Conservation (phyloP, 2,797 vertebrate genomes). For the Rhadinocentrus ornatus region DNA sequence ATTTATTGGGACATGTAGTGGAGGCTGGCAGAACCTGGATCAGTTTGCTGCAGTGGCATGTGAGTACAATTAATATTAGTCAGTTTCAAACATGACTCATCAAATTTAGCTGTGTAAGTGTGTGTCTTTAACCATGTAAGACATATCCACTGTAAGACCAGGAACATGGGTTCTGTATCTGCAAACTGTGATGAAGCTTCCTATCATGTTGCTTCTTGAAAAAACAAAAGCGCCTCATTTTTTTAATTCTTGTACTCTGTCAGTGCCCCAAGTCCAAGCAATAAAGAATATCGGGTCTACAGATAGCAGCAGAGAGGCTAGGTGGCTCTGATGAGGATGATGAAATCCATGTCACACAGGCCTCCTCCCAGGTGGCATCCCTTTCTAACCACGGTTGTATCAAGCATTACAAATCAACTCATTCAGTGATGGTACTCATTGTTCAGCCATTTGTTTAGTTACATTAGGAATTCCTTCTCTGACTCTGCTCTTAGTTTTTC, state of each 20-base stretch:
- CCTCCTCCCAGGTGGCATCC: too few relatives aligned
- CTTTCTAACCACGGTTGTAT: too few relatives aligned
- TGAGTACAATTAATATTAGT: constrained; percentile 1
- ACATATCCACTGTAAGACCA: background rate
- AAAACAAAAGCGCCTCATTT: too few relatives aligned
- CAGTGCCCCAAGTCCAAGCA: too few relatives aligned
- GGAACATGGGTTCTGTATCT: background rate
- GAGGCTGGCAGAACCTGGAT: constrained; percentile 19
- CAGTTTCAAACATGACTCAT: background rate
- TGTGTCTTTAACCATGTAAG: background rate
- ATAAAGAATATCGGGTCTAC: too few relatives aligned
- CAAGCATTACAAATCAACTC: background rate
- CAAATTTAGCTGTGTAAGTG: background rate
- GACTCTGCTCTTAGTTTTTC: background rate
- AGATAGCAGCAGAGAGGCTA: too few relatives aligned
- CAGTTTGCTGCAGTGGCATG: constrained; percentile 3
- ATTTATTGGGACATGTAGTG: constrained; percentile 16
- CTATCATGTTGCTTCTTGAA: background rate
- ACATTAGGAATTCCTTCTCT: background rate
- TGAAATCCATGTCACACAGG: too few relatives aligned
- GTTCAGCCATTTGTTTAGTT: background rate
- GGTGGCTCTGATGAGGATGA: background rate
- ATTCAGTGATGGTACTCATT: background rate
- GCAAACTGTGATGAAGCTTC: background rate
- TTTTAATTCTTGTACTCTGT: too few relatives aligned